Evolutionary conservation across 2,888 invertebrate genomes (phyloP).

Genomic region (Drosophila quinaria): DNA sequence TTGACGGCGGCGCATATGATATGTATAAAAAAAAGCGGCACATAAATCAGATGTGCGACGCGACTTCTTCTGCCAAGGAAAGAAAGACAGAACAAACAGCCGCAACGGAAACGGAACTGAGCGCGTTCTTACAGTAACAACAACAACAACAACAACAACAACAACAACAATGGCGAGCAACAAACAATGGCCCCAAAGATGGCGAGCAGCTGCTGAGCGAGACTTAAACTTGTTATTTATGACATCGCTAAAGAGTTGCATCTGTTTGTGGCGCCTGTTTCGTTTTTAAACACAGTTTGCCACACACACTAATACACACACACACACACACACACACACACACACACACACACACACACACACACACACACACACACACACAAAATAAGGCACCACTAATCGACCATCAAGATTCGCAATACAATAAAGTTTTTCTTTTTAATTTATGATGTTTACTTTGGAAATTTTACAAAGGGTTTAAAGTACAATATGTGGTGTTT

Average conservation of each 20-base stretch:
- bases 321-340: neutral
- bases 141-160: constrained; percentile 22
- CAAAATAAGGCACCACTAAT: constrained; percentile 27
- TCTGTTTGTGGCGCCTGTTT: constrained; percentile 37
- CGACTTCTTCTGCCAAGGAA: constrained; percentile 45
- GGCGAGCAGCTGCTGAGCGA: constrained; percentile 43
- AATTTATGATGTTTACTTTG: constrained; percentile 17
- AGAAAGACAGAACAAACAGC: constrained; percentile 33
- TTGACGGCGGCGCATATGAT: constrained; percentile 54
- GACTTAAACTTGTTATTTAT: constrained; percentile 76
- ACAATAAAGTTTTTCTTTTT: constrained; percentile 7
- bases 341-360: neutral
- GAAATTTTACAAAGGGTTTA: constrained; percentile 2
- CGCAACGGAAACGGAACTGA: constrained; percentile 61
- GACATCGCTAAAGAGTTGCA: constrained; percentile 51
- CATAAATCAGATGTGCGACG: constrained; percentile 72
- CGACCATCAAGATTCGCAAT: constrained; percentile 18
- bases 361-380: neutral
- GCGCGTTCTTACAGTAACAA: constrained; percentile 25
- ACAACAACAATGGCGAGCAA: constrained; percentile 14
- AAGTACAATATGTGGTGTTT: too few relatives aligned
- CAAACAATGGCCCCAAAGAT: constrained; percentile 39
- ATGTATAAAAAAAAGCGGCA: constrained; percentile 51
- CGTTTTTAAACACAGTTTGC: constrained; percentile 7
- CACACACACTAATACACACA: neutral